phyloP scores from a whole-genome alignment of 2,888 invertebrate genomes.

The Congeria kusceri region DNA sequence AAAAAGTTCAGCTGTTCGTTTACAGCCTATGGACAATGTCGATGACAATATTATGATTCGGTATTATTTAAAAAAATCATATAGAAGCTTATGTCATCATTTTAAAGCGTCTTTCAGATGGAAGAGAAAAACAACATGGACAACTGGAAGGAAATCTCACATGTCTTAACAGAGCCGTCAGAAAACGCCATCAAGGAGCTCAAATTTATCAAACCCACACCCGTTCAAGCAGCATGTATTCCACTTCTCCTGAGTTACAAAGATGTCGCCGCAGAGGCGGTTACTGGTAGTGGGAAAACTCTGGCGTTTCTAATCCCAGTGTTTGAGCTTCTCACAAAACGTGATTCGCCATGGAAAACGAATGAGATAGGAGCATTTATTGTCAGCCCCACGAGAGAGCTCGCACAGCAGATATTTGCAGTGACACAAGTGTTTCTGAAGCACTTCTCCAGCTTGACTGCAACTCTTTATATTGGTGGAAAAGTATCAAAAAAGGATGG shows the following conservation, averaged over 20 bases:
- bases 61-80: too few relatives aligned
- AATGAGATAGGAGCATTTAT: constrained; percentile 92
- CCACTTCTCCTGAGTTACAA: constrained; percentile 95
- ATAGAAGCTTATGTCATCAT: not conserved
- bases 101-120: constrained; percentile 25
- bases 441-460: constrained; percentile 80
- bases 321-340: constrained; percentile 90
- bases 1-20: too few relatives aligned
- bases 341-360: constrained; percentile 80
- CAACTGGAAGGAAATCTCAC: constrained; percentile 66
- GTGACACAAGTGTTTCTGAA: constrained; percentile 83
- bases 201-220: constrained; percentile 72
- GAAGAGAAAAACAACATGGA: constrained; percentile 62
- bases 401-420: constrained; percentile 94
- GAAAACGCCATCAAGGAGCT: constrained; percentile 60
- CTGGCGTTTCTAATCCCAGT: constrained; percentile 97
- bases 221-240: constrained; percentile 91
- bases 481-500: constrained; percentile 89
- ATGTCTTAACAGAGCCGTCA: constrained; percentile 54
- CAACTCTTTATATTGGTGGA: constrained; percentile 90
- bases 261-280: constrained; percentile 99
- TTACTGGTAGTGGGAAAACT: constrained; percentile 99
- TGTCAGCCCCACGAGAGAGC: constrained; percentile 97
- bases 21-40: too few relatives aligned
- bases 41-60: too few relatives aligned